A percentile compares a stretch with the other conserved stretches of the same genome.
Evolutionary conservation across 2,888 invertebrate genomes (phyloP).

Genomic region (Hyles lineata): DNA sequence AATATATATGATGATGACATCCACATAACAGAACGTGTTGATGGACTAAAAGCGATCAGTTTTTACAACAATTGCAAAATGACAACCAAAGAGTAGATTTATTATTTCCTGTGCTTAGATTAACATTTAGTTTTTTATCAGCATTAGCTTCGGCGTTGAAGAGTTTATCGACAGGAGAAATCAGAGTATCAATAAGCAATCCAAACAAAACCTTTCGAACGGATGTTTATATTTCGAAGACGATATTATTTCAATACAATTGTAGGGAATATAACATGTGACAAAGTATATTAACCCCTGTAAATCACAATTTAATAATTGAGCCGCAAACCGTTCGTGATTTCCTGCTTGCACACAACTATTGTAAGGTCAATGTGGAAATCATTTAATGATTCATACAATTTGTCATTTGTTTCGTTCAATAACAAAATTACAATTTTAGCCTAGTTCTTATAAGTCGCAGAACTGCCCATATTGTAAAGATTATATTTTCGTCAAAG

Average conservation of each 20-base stretch:
- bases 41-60: too few species aligned
- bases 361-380: constrained; percentile 11
- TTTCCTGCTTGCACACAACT: constrained; percentile 15
- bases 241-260: not conserved
- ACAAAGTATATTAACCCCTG: constrained; percentile 23
- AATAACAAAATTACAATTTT: not conserved
- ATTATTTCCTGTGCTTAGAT: too few species aligned
- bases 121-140: too few species aligned
- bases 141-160: too few species aligned
- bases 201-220: too few species aligned
- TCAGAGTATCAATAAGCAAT: too few species aligned
- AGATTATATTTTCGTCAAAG: not conserved
- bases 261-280: not conserved
- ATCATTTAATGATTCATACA: constrained; percentile 22
- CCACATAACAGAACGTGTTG: too few species aligned
- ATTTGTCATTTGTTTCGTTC: constrained; percentile 11
- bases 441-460: not conserved
- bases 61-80: too few species aligned
- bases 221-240: too few species aligned
- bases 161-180: too few species aligned
- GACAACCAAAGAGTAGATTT: too few species aligned
- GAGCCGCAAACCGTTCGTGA: constrained; percentile 14
- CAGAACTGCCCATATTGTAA: not conserved
- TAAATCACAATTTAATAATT: constrained; percentile 22
- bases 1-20: too few species aligned